These are phyloP conservation scores for Pyrrhia umbra DNA, from an alignment of 2,888 invertebrate species.

Conservation along the genomic window DNA sequence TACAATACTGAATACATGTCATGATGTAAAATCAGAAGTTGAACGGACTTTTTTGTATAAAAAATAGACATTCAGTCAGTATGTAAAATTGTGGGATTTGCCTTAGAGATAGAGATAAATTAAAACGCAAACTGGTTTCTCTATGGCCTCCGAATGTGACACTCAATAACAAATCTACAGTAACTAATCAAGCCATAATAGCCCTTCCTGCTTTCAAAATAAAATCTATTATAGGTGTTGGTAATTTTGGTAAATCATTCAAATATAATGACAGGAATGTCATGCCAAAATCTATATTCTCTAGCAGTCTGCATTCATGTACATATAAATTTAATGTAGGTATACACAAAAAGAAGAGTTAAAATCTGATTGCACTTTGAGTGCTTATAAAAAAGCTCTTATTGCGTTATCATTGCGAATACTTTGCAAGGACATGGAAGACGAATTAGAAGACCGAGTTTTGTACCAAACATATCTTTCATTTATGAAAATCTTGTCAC, in stretches of 20 bases:
- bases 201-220: accelerated
- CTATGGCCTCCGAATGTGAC: conserved; percentile 33
- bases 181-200: conserved; percentile 6
- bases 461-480: conserved; percentile 96
- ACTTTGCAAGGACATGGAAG: conserved; percentile 93
- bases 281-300: conserved; percentile 34
- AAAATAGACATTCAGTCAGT: conserved; percentile 1
- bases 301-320: conserved; percentile 16
- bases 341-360: conserved; percentile 44
- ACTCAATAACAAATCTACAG: neutral
- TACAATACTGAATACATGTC: too few relatives aligned
- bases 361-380: conserved; percentile 32
- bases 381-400: conserved; percentile 38
- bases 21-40: too few relatives aligned
- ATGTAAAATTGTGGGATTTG: conserved; percentile 2
- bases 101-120: conserved; percentile 5
- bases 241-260: conserved; percentile 7
- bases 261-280: conserved; percentile 50
- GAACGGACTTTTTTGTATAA: too few relatives aligned
- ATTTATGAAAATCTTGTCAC: conserved; percentile 96
- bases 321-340: conserved; percentile 46
- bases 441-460: conserved; percentile 97
- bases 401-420: conserved; percentile 56
- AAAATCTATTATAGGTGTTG: conserved; percentile 12
- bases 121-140: conserved; percentile 28